Conservation (phyloP, 2,113 vertebrate species). For the Ranitomeya variabilis region DNA sequence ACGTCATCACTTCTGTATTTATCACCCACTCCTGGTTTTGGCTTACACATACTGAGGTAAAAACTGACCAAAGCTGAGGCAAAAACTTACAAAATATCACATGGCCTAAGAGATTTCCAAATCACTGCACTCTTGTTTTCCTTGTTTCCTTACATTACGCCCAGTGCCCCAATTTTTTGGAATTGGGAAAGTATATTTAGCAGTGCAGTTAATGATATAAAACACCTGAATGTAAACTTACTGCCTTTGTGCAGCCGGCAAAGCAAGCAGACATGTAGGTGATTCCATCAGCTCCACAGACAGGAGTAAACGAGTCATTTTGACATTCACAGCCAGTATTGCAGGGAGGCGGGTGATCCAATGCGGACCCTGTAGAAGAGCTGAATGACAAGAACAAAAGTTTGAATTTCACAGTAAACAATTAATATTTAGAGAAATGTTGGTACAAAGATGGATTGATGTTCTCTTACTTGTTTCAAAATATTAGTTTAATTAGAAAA, state of each 20-base stretch:
- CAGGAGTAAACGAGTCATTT: slow-evolving; percentile 92
- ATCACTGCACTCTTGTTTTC: too few relatives aligned
- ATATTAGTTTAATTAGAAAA: neutral
- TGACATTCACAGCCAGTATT: slow-evolving; percentile 93
- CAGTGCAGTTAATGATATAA: neutral
- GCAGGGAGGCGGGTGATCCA: slow-evolving; percentile 84
- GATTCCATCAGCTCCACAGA: slow-evolving; percentile 90
- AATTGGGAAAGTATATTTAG: neutral
- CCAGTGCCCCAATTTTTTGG: too few relatives aligned
- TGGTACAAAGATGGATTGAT: neutral
- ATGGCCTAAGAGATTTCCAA: too few relatives aligned
- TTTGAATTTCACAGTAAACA: neutral
- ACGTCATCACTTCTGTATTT: too few relatives aligned
- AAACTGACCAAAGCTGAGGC: too few relatives aligned
- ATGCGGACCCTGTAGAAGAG: slow-evolving; percentile 73
- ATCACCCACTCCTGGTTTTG: too few relatives aligned
- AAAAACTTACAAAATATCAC: too few relatives aligned
- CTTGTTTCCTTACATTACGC: too few relatives aligned
- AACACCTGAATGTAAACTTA: slow-evolving; percentile 50
- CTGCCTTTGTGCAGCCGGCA: slow-evolving; percentile 86
- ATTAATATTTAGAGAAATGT: neutral
- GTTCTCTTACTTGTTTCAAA: neutral
- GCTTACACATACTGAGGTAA: too few relatives aligned
- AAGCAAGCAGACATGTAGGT: slow-evolving; percentile 98
- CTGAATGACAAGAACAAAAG: slow-evolving; percentile 70